phyloP scores from a whole-genome alignment of 1,140 invertebrate species.

The Nasonia vitripennis region DNA sequence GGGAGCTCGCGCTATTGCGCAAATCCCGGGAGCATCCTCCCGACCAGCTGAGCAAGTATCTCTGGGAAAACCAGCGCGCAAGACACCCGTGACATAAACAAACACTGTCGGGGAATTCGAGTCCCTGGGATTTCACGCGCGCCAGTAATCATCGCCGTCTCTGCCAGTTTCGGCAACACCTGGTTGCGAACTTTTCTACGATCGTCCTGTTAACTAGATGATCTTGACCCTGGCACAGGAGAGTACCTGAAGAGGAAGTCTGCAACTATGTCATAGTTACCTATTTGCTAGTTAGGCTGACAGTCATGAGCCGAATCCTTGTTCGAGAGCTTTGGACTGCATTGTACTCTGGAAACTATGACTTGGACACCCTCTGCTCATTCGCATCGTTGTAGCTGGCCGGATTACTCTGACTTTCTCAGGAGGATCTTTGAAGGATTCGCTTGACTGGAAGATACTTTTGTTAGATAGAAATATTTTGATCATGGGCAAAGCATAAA shows the following conservation, averaged over 20 bases:
- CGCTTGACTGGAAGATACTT: neutral
- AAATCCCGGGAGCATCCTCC: slow-evolving; percentile 7
- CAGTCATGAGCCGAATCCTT: neutral
- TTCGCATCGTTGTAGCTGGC: neutral
- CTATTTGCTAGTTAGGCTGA: neutral
- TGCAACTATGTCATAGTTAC: slow-evolving; percentile 9
- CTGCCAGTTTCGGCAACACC: neutral
- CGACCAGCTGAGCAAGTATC: no score
- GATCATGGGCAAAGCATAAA: slow-evolving; percentile 16
- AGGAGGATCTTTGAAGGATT: neutral
- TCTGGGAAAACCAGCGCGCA: no score
- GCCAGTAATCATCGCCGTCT: neutral
- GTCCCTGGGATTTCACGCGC: neutral
- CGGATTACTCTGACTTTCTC: neutral
- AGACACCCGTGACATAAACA: neutral
- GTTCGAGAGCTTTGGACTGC: neutral
- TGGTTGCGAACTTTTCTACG: slow-evolving; percentile 7
- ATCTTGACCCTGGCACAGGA: neutral
- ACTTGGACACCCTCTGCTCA: neutral
- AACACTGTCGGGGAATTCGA: neutral
- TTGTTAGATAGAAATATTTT: slow-evolving; percentile 28
- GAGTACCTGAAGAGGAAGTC: neutral
- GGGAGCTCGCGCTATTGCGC: slow-evolving; percentile 5
- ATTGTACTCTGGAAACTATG: slow-evolving; percentile 15
- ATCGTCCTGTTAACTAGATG: neutral